Base-by-base conservation (phyloP, 2,113 vertebrate genomes). In the Pachycephala philippinensis region DNA sequence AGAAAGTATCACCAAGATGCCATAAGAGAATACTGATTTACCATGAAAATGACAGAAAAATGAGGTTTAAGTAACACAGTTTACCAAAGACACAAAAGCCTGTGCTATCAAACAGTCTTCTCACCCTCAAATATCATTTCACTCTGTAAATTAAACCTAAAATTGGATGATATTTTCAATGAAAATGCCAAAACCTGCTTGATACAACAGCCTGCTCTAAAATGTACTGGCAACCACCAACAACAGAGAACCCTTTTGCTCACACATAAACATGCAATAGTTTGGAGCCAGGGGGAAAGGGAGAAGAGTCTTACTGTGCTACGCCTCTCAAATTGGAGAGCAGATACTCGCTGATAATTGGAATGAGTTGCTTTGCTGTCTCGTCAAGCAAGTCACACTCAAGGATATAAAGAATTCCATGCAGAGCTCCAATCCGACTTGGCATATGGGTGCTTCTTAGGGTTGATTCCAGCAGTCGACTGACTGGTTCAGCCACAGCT, bases 331-430 rank as follows among this genome's bases (percentile, higher is more conserved):
- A 98, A 96, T 99, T 99, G 91, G 99, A 99, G 47, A 99, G 98
- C 71, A 99, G 98, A 84, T 99, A 99, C 68, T 99, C 99, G 2
- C 98, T 99, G 96, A 99, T 97, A 10, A 98, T 95, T 2, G 99
- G 99, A 83, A 99, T 98, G 31, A 99, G 99, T 57, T 99, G 99
- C 87, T 98, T 99, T 2, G 99, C 99, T 0, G 99, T 99, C 89
- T 99, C 99, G 3, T 99, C 99, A 24, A 99, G 98, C 35, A 99
- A 97, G 96, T 99, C 99, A 47, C 99, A 99, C 95, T 99, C 99
- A 69, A 99, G 98, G 93, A 99, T 98, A 5, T 99, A 99, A 7
- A 99, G 98, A 57, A 99, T 96, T 30, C 99, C 99, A 13, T 99
- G 99, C 63, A 99, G 98, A 9, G 99, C 99, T 37, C 99, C 99